Percentiles rank a stretch among this genome's conserved stretches.
Evolutionary conservation across 35 echinoderm and acorn worm species (phyloP).

Genomic region (Chiridota heheva): DNA sequence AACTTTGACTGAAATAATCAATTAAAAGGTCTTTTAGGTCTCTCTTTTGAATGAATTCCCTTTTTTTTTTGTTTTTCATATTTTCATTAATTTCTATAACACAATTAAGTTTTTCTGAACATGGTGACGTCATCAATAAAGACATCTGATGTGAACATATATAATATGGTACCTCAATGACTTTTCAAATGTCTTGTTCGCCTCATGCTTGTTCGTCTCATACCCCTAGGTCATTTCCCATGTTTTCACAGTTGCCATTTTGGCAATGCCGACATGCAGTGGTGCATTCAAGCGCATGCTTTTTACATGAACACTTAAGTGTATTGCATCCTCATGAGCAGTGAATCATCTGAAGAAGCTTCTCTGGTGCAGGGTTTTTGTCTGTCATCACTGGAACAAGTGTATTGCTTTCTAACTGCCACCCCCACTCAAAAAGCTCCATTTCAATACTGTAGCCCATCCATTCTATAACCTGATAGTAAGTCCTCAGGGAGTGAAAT

Average conservation of each 20-base stretch:
- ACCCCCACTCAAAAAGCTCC: too few species aligned
- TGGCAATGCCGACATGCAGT: conserved; percentile 9
- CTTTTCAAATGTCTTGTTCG: conserved; percentile 10
- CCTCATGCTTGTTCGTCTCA: too few species aligned
- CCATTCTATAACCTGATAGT: neutral
- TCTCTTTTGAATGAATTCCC: too few species aligned
- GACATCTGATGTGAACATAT: too few species aligned
- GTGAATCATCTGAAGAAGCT: neutral
- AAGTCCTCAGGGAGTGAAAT: neutral
- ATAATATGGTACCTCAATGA: neutral
- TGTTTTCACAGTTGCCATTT: neutral
- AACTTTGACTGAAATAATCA: too few species aligned
- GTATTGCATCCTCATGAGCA: neutral
- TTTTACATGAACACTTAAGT: conserved; percentile 1
- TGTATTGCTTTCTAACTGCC: neutral
- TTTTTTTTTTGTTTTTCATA: too few species aligned
- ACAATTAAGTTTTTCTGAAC: too few species aligned
- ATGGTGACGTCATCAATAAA: too few species aligned
- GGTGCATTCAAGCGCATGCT: conserved; percentile 19
- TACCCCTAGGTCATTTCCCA: neutral
- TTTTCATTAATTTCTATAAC: too few species aligned
- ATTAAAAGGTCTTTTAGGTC: too few species aligned
- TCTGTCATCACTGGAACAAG: neutral
- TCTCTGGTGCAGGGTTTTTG: too few species aligned
- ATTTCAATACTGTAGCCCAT: too few species aligned